phyloP scores from a whole-genome alignment of 2,113 vertebrate genomes.

The Connochaetes taurinus region DNA sequence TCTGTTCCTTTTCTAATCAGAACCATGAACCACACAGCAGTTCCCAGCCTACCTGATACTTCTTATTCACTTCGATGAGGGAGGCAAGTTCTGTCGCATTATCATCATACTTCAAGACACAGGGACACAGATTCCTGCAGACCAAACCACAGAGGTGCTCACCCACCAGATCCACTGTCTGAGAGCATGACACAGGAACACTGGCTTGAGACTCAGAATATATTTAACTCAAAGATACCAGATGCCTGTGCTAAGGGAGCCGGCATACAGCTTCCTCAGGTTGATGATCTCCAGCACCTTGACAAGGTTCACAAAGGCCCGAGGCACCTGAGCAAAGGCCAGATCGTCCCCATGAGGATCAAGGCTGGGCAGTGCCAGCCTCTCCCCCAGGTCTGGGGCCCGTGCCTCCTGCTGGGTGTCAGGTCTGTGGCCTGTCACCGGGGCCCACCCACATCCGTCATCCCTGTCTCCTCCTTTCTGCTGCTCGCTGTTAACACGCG shows the following conservation, averaged over 20 bases:
- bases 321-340: conserved; percentile 78
- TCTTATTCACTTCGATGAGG: conserved; percentile 71
- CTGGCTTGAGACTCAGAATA: not conserved
- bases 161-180: not conserved
- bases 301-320: conserved; percentile 81
- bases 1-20: not conserved
- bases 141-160: not conserved
- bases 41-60: conserved; percentile 78
- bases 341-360: not conserved
- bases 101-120: conserved; percentile 66
- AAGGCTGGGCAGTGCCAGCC: not conserved
- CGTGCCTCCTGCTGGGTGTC: not conserved
- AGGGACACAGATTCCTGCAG: conserved; percentile 69
- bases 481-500: not conserved
- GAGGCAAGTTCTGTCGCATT: conserved; percentile 62
- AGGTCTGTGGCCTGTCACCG: not conserved
- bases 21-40: not conserved
- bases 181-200: not conserved
- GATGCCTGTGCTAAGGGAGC: not conserved
- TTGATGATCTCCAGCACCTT: conserved; percentile 36
- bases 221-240: not conserved
- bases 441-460: not conserved
- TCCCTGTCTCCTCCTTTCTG: not conserved
- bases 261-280: conserved; percentile 74
- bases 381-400: not conserved